These are phyloP conservation scores for Andrena bucephala DNA, from an alignment of 2,888 invertebrate species.

Conservation along the genomic window DNA sequence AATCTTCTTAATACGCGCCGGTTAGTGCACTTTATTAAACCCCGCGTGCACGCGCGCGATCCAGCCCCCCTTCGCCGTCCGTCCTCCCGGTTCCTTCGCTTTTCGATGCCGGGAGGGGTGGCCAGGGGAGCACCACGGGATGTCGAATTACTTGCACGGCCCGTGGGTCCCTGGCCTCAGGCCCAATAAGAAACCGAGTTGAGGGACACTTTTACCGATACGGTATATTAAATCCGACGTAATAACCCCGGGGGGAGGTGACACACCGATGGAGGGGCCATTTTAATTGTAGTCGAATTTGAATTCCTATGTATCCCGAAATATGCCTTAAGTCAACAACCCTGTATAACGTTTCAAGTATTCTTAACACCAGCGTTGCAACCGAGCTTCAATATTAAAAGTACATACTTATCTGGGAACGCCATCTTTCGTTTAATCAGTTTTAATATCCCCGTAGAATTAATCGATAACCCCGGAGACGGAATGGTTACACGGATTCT, in stretches of 20 bases:
- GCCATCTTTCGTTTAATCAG: not conserved
- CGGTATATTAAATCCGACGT: slow-evolving; percentile 61
- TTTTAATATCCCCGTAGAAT: not conserved
- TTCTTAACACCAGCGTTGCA: too few relatives aligned
- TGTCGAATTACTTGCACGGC: slow-evolving; percentile 60
- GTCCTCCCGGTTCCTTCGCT: not conserved
- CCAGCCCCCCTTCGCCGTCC: slow-evolving; percentile 23
- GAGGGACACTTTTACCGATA: slow-evolving; percentile 50
- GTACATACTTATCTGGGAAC: not conserved
- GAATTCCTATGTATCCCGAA: too few relatives aligned
- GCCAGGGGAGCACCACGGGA: slow-evolving; percentile 58
- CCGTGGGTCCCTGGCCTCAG: slow-evolving; percentile 29
- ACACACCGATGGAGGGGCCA: not conserved
- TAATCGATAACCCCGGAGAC: slow-evolving; percentile 2
- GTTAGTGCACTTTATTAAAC: slow-evolving; percentile 80
- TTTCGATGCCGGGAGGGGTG: slow-evolving; percentile 17
- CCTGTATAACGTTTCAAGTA: too few relatives aligned
- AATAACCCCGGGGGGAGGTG: slow-evolving; percentile 42
- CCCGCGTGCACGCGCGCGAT: slow-evolving; percentile 62
- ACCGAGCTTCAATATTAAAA: not conserved
- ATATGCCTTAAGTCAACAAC: too few relatives aligned
- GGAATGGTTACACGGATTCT: not conserved
- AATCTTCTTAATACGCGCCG: slow-evolving; percentile 82
- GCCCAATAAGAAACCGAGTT: slow-evolving; percentile 61
- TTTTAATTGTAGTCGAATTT: slow-evolving; percentile 18